These are phyloP conservation scores for Drusus annulatus DNA, from an alignment of 1,140 invertebrate species.

Conservation along the genomic window DNA sequence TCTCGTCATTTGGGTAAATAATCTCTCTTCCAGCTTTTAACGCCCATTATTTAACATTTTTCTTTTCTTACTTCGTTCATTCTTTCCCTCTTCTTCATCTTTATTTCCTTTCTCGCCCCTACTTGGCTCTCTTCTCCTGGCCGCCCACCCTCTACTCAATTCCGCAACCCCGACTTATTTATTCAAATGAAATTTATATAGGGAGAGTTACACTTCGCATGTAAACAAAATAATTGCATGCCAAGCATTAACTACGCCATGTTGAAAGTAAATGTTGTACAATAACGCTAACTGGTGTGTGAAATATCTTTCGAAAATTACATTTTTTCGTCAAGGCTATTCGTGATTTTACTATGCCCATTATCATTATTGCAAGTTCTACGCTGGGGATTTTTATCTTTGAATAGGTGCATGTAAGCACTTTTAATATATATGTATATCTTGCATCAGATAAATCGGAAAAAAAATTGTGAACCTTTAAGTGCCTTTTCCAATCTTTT, in stretches of 20 bases:
- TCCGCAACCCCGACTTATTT: conserved; percentile 23
- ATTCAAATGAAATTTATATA: conserved; percentile 46
- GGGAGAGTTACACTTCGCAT: conserved; percentile 29
- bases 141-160: not conserved
- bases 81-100: conserved; percentile 4
- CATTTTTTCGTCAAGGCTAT: too few relatives aligned
- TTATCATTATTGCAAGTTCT: too few relatives aligned
- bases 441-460: too few relatives aligned
- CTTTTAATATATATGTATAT: too few relatives aligned
- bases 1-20: conserved; percentile 22
- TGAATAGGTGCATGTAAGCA: too few relatives aligned
- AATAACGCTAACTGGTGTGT: too few relatives aligned
- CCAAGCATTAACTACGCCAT: conserved; percentile 38
- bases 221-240: conserved; percentile 41
- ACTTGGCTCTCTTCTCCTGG: not conserved
- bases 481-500: too few relatives aligned
- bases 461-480: too few relatives aligned
- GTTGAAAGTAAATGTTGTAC: conserved; percentile 4
- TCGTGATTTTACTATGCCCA: too few relatives aligned
- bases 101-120: conserved; percentile 31
- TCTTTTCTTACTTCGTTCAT: conserved; percentile 27
- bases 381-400: too few relatives aligned
- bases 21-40: conserved; percentile 40
- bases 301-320: too few relatives aligned
- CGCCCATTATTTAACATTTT: conserved; percentile 37